Base-by-base conservation (phyloP, 1,140 invertebrate genomes). In the Nebria ingens region DNA sequence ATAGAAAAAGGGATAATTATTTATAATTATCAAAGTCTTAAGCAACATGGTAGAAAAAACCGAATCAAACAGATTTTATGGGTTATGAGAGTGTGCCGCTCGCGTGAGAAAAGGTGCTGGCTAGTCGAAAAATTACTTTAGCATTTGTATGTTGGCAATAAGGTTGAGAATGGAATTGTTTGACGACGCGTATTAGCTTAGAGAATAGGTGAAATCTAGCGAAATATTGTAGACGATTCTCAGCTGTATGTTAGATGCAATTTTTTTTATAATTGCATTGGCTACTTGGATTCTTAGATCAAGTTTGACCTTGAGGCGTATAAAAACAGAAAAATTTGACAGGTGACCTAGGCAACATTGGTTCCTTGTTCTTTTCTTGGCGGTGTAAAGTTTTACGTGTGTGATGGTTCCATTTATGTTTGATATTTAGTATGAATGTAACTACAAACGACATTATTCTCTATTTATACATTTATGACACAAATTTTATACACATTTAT, bases 261-360 rank as follows among this genome's bases (percentile, higher is more conserved):
- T 45, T 45, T 45, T n/a, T 45, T 45, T 45, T 45, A 45, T 45
- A 45, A 45, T 45, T 45, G 40, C 40, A 45, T 45, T 34, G 6
- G n/a, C n/a, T 45, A 45, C 17, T 6, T 45, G 9, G 9, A 12
- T 17, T 17, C 9, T 38, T 50, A 49, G 25, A 38, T 22, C 57
- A 55, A 17, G 19, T 22, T 42, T 58, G 57, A 58, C 57, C 57
- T 58, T 58, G 57, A 25, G 15, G 45, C 15, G 40, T 11, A 17
- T 4, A 45, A 17, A 45, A 52, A 58, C 55, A 58, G 55, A 53
- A 58, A 55, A 49, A 55, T 45, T 53, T 51, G 57, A 58, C 57
- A 58, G 57, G 57, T 58, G 57, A 58, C 53, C 45, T 58, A 58
- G 57, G 45, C 45, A 45, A 45, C 40, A n/a, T 45, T 12, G 40